Conservation (phyloP, 2,113 vertebrate genomes). For the Aplodontia rufa region DNA sequence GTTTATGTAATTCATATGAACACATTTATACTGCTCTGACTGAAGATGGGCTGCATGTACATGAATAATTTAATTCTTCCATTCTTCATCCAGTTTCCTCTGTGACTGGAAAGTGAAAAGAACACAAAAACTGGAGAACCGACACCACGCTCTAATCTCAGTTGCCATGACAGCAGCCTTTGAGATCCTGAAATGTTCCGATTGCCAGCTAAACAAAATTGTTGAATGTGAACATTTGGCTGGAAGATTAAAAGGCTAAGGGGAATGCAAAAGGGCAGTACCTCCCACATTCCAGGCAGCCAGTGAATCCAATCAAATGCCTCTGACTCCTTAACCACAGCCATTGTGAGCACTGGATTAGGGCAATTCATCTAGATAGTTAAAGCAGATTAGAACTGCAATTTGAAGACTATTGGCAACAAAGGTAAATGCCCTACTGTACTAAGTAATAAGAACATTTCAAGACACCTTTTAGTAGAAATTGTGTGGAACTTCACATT, state of each 20-base stretch:
- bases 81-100: slow-evolving; percentile 82
- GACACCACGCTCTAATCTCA: slow-evolving; percentile 87
- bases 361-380: slow-evolving; percentile 91
- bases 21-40: slow-evolving; percentile 63
- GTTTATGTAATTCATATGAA: slow-evolving; percentile 69
- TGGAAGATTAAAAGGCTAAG: slow-evolving; percentile 92
- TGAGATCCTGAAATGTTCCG: slow-evolving; percentile 91
- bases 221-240: slow-evolving; percentile 94
- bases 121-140: slow-evolving; percentile 84
- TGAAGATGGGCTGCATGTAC: slow-evolving; percentile 64
- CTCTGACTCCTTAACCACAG: slow-evolving; percentile 91
- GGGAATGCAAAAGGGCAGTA: slow-evolving; percentile 89
- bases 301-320: slow-evolving; percentile 91
- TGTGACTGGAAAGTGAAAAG: slow-evolving; percentile 81
- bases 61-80: slow-evolving; percentile 74
- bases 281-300: slow-evolving; percentile 91
- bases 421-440: slow-evolving; percentile 87
- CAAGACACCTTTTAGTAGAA: slow-evolving; percentile 66
- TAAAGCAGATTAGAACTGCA: slow-evolving; percentile 92
- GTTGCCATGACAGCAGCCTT: slow-evolving; percentile 92
- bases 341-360: slow-evolving; percentile 90
- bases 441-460: slow-evolving; percentile 84
- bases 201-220: slow-evolving; percentile 93
- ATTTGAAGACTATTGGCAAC: slow-evolving; percentile 89
- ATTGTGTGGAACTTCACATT: slow-evolving; percentile 61